A percentile compares a stretch with the other conserved stretches of the same genome.
phyloP scores from a whole-genome alignment of 2,797 vertebrate genomes.

The Momotus momota region DNA sequence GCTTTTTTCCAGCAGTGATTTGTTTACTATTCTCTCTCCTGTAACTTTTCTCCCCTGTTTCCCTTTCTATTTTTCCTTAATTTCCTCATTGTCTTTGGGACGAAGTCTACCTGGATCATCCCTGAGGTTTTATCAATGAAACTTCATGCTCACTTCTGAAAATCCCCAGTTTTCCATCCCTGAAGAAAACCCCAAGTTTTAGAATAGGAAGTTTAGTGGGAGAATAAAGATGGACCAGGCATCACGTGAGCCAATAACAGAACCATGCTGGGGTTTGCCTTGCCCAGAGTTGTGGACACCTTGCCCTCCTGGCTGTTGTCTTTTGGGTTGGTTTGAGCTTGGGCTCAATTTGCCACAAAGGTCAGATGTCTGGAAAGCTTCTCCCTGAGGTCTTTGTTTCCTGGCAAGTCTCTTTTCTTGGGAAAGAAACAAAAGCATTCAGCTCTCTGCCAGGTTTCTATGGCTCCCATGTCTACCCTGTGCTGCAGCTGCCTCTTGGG shows the following conservation, averaged over 20 bases:
- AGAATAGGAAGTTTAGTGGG: neutral
- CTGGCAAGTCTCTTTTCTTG: neutral
- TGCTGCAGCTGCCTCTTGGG: neutral
- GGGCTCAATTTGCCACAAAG: neutral
- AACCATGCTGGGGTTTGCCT: fast-evolving
- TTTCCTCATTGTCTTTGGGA: neutral
- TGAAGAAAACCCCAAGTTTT: neutral
- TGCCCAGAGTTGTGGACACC: neutral
- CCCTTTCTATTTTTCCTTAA: neutral
- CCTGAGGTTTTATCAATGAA: neutral
- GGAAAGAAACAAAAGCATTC: neutral
- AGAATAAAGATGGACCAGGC: neutral
- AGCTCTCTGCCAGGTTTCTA: neutral
- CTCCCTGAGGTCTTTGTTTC: neutral
- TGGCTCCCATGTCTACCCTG: neutral
- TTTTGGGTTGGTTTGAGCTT: neutral
- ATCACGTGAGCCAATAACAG: neutral
- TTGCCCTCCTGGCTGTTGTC: neutral
- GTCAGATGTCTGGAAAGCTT: neutral
- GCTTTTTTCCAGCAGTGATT: neutral
- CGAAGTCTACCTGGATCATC: neutral
- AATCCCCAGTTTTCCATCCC: neutral
- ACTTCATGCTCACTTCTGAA: neutral
- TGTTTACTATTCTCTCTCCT: neutral
- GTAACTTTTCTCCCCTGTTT: neutral